Evolutionary conservation across 2,888 invertebrate species (phyloP), one percentile per base, ranked within the genome.

Genomic region (Melipona bicolor): DNA sequence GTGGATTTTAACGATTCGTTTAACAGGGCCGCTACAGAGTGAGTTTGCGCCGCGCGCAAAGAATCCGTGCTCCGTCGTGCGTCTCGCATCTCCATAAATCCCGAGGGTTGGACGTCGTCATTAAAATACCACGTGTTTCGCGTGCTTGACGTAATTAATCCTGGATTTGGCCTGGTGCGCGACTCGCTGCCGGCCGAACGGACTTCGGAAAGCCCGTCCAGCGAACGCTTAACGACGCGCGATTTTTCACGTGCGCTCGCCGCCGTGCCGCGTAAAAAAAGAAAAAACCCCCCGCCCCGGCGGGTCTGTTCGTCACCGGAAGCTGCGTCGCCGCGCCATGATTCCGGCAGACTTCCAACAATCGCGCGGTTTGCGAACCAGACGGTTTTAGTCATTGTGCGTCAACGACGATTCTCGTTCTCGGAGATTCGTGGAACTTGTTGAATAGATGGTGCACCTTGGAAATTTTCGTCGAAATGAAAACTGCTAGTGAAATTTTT

Each of bases 1-100:
- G 50, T 27, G 27, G 77, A 67, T 74, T 79, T 77, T 64, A 81
- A 81, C 78, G 78, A 84, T 69, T 84, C 81, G 84, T 84, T 84
- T 78, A 81, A 84, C 78, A 67, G 74, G 24, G 32, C 54, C 5
- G 61, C 43, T 9, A 43, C 43, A 11, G 76, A 74, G 70, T 65
- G 77, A 70, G 64, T 43, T 64, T 6, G 19, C 43, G 43, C 43
- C 77, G 59, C 64, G 74, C 52, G 72, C 74, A 74, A 83, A 83
- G 79, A 75, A 50, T 54, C 62, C 52, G 62, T 61, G 52, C 52
- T 52, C 49, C 61, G 71, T 43, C 43, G 27, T 36, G 69, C 79
- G 61, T 64, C 83, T 54, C 61, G 67, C 27, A 32, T 71, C 50
- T 32, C 49, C 71, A 80, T 83, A 83, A 84, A 85, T 85, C 77